Percentiles rank a stretch among this genome's conserved stretches.
phyloP scores from a whole-genome alignment of 2,113 vertebrate genomes.

The Galemys pyrenaicus region DNA sequence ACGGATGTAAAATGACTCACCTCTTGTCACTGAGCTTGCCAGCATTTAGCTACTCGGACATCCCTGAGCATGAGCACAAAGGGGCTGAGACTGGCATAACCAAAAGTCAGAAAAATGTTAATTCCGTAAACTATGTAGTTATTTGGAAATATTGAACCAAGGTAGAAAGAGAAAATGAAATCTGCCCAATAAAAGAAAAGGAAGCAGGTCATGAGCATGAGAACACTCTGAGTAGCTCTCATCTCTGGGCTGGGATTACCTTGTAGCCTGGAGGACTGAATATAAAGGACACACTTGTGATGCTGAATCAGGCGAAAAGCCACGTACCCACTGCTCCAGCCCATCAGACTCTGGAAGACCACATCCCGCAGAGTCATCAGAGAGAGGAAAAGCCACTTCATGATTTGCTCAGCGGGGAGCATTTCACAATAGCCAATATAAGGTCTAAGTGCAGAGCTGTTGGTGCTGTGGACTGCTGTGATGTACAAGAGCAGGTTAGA shows the following conservation, averaged over 20 bases:
- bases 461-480: not conserved
- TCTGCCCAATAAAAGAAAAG: slow-evolving; percentile 8
- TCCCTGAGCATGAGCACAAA: not conserved
- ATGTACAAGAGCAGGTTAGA: slow-evolving; percentile 8
- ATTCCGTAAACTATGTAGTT: not conserved
- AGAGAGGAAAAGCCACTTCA: not conserved
- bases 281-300: not conserved
- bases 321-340: not conserved
- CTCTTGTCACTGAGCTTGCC: not conserved
- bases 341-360: not conserved
- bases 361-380: not conserved
- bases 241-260: not conserved
- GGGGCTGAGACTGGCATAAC: not conserved
- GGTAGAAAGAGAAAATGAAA: not conserved
- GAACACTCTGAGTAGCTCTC: not conserved
- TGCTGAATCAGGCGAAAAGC: not conserved
- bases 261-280: not conserved
- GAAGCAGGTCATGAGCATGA: not conserved
- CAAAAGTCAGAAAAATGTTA: not conserved
- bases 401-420: not conserved
- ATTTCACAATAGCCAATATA: not conserved
- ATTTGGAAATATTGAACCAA: not conserved
- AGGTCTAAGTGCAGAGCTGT: not conserved
- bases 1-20: not conserved
- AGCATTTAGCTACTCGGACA: not conserved